Conservation (phyloP, 2,113 vertebrate genomes). For the Sinocyclocheilus grahami region DNA sequence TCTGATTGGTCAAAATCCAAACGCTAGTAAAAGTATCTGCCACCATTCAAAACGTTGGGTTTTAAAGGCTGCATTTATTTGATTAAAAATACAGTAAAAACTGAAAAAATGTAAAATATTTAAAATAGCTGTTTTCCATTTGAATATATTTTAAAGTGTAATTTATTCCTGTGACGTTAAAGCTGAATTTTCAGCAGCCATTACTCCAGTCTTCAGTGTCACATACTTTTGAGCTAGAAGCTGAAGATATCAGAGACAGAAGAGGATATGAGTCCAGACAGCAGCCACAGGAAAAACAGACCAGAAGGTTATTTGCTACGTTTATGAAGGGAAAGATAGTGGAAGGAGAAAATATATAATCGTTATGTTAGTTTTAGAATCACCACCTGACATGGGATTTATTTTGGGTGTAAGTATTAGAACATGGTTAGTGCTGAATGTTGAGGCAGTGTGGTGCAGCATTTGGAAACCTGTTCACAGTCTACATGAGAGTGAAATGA, state of each 20-base stretch:
- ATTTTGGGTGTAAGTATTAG: background rate
- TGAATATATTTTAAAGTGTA: no score
- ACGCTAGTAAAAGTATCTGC: no score
- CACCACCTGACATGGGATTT: background rate
- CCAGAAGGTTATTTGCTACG: background rate
- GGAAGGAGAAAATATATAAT: constrained; percentile 39
- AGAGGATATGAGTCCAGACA: constrained; percentile 65
- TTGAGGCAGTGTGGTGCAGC: background rate
- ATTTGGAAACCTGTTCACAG: background rate
- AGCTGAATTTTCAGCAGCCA: no score
- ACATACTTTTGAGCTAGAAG: constrained; percentile 78
- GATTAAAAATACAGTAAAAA: no score
- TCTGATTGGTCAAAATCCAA: no score
- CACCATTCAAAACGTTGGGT: no score
- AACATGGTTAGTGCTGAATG: background rate
- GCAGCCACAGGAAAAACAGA: constrained; percentile 35
- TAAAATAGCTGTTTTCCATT: no score
- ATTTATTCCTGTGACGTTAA: no score
- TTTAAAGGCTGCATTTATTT: no score
- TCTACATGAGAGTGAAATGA: background rate
- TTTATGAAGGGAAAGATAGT: constrained; percentile 31
- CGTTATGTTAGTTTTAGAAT: background rate
- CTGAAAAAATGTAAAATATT: no score
- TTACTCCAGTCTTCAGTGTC: no score
- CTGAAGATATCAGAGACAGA: constrained; percentile 77